Conservation (phyloP, 2,888 invertebrate genomes). For the Tetrapedia diversipes region DNA sequence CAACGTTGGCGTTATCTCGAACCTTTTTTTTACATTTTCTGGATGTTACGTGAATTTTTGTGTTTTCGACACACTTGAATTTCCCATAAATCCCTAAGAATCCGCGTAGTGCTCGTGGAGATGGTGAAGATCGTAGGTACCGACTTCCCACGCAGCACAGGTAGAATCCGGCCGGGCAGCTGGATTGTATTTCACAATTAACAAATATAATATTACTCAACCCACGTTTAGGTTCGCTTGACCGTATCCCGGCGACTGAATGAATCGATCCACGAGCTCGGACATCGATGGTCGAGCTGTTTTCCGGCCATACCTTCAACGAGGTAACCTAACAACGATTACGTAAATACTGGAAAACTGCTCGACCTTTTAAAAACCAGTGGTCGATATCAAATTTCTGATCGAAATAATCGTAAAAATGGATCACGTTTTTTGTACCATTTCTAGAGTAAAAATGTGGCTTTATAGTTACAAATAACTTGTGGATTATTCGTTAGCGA, state of each 20-base stretch:
- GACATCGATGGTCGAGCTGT: constrained; percentile 29
- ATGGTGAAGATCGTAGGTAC: not conserved
- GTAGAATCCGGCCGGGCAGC: constrained; percentile 62
- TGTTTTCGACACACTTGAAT: too few species aligned
- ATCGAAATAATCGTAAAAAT: constrained; percentile 14
- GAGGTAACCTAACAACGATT: constrained; percentile 63
- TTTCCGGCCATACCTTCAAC: constrained; percentile 45
- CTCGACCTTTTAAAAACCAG: constrained; percentile 24
- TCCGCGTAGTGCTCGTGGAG: not conserved
- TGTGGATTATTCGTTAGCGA: too few species aligned
- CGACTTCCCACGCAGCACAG: constrained; percentile 74
- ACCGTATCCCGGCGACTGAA: constrained; percentile 66
- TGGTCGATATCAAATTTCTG: constrained; percentile 50
- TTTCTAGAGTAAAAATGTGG: too few species aligned
- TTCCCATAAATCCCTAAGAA: too few species aligned
- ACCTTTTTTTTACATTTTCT: too few species aligned
- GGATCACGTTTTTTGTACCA: not conserved
- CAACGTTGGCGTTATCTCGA: too few species aligned
- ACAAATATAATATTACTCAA: constrained; percentile 81
- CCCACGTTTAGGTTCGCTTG: constrained; percentile 69
- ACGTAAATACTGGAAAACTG: constrained; percentile 67
- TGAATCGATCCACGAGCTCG: constrained; percentile 37
- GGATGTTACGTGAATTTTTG: too few species aligned
- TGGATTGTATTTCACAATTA: constrained; percentile 81
- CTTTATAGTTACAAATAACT: too few species aligned